Percentiles rank a stretch among this genome's conserved stretches.
phyloP scores from a whole-genome alignment of 2,888 invertebrate species.

The Cetonia aurata region DNA sequence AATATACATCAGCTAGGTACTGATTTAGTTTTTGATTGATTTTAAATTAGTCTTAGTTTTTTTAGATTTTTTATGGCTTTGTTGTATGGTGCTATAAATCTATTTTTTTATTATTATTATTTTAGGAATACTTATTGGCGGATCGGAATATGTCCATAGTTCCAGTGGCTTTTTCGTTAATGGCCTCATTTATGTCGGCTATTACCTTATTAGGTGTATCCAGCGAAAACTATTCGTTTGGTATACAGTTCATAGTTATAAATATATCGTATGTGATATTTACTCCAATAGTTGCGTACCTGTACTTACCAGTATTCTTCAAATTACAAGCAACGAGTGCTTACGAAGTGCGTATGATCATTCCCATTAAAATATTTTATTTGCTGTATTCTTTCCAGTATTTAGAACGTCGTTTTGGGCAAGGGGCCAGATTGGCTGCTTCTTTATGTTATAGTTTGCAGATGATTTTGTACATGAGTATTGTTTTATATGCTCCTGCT shows the following conservation, averaged over 20 bases:
- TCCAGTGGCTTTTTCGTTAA: constrained; percentile 89
- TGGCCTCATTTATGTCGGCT: constrained; percentile 96
- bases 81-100: too few species aligned
- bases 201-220: constrained; percentile 91
- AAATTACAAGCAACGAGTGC: constrained; percentile 87
- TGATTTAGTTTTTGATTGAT: too few species aligned
- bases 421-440: constrained; percentile 79
- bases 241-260: constrained; percentile 83
- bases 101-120: constrained; percentile 49
- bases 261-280: constrained; percentile 82
- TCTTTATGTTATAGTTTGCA: constrained; percentile 89
- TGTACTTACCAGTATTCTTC: constrained; percentile 89
- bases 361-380: not conserved
- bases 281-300: constrained; percentile 81
- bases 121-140: constrained; percentile 86
- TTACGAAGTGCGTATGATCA: constrained; percentile 75
- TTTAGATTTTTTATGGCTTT: too few species aligned
- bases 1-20: too few species aligned
- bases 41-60: too few species aligned
- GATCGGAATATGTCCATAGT: constrained; percentile 83
- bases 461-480: constrained; percentile 91
- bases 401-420: constrained; percentile 88
- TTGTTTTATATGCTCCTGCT: constrained; percentile 94
- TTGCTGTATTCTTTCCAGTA: constrained; percentile 74
- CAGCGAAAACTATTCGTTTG: constrained; percentile 87